Base-by-base conservation (phyloP, 2,113 vertebrate species). In the Abramis brama region DNA sequence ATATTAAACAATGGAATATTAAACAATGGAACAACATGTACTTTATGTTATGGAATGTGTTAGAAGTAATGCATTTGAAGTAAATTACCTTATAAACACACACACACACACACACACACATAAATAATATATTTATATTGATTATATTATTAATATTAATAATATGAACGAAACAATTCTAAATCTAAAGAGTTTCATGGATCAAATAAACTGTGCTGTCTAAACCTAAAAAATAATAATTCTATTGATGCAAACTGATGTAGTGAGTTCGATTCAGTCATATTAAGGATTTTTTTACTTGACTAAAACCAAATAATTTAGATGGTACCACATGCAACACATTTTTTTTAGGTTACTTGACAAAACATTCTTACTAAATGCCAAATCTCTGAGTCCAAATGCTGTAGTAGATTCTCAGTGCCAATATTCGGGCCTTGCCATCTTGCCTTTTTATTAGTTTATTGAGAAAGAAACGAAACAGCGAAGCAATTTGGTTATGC, bases 401-500 rank as follows among this genome's bases (percentile, higher is more conserved):
- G 50, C 13, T 83, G 27, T n/a, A 33, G 39, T 57, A 17, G 45
- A 71, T 83, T 50, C 47, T 68, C 43, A 68, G 12, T 21, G 25
- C 79, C 60, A 43, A 33, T 57, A 25, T 10, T 73, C 1, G 2
- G 64, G 17, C 30, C 64, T 39, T 33, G 60, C n/a, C 9, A 4
- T 27, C 23, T 47, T 25, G 17, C 30, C 81, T 39, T 73, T 83
- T 73, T 73, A 83, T 83, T 57, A 33, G 71, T 70, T 89, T 83
- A 75, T 89, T 93, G 91, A 90, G 86, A 68, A 64, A 84, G 88
- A 89, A 93, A 91, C 90, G 86, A 91, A 90, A 87, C 90, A 90
- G 91, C 91, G 89, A 90, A 92, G 91, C 91, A 92, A 93, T 94
- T 90, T 93, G 91, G 66, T 85, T 74, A 71, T 59, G 75, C 11